Evolutionary conservation across 2,797 vertebrate genomes (phyloP).

Genomic region (Hybognathus amarus): DNA sequence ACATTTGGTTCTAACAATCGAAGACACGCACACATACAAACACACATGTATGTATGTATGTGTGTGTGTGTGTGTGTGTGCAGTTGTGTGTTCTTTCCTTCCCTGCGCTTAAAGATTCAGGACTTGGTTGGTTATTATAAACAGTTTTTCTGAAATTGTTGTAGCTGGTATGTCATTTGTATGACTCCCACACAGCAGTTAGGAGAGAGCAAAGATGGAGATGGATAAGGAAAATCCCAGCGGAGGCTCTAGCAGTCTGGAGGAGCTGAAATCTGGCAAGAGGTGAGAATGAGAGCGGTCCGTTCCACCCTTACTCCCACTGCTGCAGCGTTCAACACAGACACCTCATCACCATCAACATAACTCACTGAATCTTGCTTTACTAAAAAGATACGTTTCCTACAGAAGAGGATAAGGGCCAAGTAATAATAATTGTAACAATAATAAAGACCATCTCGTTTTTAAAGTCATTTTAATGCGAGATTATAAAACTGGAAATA

Average conservation of each 20-base stretch:
- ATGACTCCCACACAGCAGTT: slow-evolving; percentile 31
- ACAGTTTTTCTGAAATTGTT: slow-evolving; percentile 18
- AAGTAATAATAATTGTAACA: too few relatives aligned
- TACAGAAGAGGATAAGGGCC: neutral
- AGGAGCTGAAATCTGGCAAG: slow-evolving; percentile 29
- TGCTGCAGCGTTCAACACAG: slow-evolving; percentile 16
- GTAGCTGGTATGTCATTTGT: slow-evolving; percentile 20
- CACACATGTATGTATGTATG: too few relatives aligned
- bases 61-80: neutral
- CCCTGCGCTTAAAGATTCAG: slow-evolving; percentile 6
- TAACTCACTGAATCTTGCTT: slow-evolving; percentile 10
- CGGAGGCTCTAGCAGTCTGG: slow-evolving; percentile 15
- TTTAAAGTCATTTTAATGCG: too few relatives aligned
- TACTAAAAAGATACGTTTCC: slow-evolving; percentile 7
- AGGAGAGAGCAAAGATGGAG: slow-evolving; percentile 11
- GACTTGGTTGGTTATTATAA: neutral
- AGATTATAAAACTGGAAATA: too few relatives aligned
- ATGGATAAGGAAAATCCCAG: slow-evolving; percentile 27
- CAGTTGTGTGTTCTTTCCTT: slow-evolving; percentile 47
- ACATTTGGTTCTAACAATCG: neutral
- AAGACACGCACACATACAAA: neutral
- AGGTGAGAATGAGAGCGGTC: slow-evolving; percentile 24
- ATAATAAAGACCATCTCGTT: too few relatives aligned
- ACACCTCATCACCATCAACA: slow-evolving; percentile 22
- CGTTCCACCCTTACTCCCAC: slow-evolving; percentile 28